phyloP scores from a whole-genome alignment of 1,140 invertebrate species.

The Globodera ellingtonae region DNA sequence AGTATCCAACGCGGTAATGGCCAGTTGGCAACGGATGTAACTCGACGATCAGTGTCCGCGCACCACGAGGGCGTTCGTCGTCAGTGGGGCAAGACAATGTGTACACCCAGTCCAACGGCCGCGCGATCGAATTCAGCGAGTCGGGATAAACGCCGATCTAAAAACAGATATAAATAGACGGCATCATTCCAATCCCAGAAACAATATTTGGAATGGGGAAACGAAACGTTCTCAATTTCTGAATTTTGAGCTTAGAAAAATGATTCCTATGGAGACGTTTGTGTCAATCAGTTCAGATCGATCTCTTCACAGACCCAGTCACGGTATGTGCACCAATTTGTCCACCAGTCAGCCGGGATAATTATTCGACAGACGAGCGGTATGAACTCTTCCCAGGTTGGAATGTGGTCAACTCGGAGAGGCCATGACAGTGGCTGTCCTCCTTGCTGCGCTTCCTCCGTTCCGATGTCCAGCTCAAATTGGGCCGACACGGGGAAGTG shows the following conservation, averaged over 20 bases:
- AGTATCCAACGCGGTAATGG: slow-evolving; percentile 37
- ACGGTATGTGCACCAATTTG: slow-evolving; percentile 15
- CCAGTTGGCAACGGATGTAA: slow-evolving; percentile 31
- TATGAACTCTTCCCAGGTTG: slow-evolving; percentile 32
- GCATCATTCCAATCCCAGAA: no score
- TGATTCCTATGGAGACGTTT: no score
- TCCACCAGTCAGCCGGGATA: slow-evolving; percentile 27
- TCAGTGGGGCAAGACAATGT: slow-evolving; percentile 34
- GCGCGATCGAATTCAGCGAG: slow-evolving; percentile 7
- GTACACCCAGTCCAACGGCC: slow-evolving; percentile 37
- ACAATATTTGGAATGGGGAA: no score
- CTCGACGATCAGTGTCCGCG: slow-evolving; percentile 14
- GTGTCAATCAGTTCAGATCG: not conserved
- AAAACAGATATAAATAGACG: not conserved
- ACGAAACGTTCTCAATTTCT: no score
- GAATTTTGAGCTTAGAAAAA: no score
- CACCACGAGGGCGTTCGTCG: slow-evolving; percentile 10
- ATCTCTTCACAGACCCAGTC: slow-evolving; percentile 27
- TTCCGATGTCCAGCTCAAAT: slow-evolving; percentile 8
- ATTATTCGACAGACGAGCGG: slow-evolving; percentile 37
- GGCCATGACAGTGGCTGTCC: not conserved
- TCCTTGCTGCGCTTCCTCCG: slow-evolving; percentile 3
- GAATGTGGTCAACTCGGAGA: slow-evolving; percentile 36
- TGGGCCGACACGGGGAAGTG: slow-evolving; percentile 40
- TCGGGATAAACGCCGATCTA: slow-evolving; percentile 31